Base-by-base conservation (phyloP, 2,888 invertebrate genomes). In the Notodonta ziczac region DNA sequence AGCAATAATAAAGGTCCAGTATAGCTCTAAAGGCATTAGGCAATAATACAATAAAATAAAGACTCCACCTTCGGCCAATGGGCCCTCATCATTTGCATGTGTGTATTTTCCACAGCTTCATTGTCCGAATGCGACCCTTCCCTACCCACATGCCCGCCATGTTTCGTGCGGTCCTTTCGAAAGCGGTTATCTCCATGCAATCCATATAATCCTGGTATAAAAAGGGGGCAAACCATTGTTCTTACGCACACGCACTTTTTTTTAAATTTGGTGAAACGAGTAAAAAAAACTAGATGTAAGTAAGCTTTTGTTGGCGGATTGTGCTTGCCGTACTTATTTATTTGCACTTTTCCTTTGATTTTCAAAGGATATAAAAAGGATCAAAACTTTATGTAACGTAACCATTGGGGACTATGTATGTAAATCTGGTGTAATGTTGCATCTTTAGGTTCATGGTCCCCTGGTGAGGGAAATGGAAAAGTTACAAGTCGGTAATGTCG, bases 211-310 rank as follows among this genome's bases (percentile, higher is more conserved):
- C 93, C 94, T 94, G 88, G 92, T 94, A 93, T 79, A 89, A 93
- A 94, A 94, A 93, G 94, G 93, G 94, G 93, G 93, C 94, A 94
- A 87, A 86, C 91, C 91, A 94, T 94, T 94, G 94, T 94, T 94
- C 91, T 91, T 90, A 94, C 94, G 92, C 93, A 94, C 93, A 94
- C 94, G 93, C 93, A 91, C 85, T 91, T 90, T 90, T 89, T 89
- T 76, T 69, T 68, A 24, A 72, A 72, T 69, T 39, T 54, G 56
- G 16, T 14, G 9, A 10, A 44, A 14, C 58, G 54, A 58, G 58
- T 61, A 66, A 59, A 63, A n/a, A 35, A 35, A 6, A 35, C 35
- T 7, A 2, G 35, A 35, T 35, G 35, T 35, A 35, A 5, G 35
- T n/a, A 35, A 35, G 5, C 35, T 4, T 35, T 35, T 35, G 35